A percentile compares a stretch with the other conserved stretches of the same genome.
phyloP scores from a whole-genome alignment of 2,888 invertebrate genomes.

The Graphium colonna region DNA sequence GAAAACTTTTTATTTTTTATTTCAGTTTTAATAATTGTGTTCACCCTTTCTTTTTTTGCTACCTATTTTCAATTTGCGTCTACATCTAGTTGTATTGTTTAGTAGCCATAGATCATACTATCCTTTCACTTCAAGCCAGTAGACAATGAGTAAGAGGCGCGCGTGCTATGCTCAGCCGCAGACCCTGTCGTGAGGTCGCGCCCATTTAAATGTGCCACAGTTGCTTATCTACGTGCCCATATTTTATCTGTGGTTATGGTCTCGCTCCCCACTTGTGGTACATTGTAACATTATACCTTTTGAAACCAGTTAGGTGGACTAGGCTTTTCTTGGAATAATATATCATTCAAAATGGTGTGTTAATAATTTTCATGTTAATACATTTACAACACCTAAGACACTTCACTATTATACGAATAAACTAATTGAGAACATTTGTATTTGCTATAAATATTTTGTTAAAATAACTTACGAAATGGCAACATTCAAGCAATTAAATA shows the following conservation, averaged over 20 bases:
- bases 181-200: conserved; percentile 37
- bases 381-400: no score
- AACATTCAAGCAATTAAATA: no score
- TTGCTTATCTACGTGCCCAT: conserved; percentile 30
- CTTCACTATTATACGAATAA: no score
- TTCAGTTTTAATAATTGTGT: no score
- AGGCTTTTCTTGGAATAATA: neutral
- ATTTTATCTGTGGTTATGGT: conserved; percentile 32
- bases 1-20: no score
- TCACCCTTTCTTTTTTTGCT: no score
- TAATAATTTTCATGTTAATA: no score
- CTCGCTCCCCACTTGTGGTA: conserved; percentile 18
- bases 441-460: no score
- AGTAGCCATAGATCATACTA: neutral
- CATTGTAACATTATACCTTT: conserved; percentile 5
- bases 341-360: neutral
- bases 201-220: conserved; percentile 33
- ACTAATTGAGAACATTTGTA: no score
- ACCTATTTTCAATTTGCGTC: neutral
- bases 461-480: no score
- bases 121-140: conserved; percentile 34
- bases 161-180: conserved; percentile 34
- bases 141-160: conserved; percentile 33
- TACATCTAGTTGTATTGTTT: conserved; percentile 11
- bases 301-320: neutral